Conservation (phyloP, 2,113 vertebrate species). For the Macquaria ambigua region DNA sequence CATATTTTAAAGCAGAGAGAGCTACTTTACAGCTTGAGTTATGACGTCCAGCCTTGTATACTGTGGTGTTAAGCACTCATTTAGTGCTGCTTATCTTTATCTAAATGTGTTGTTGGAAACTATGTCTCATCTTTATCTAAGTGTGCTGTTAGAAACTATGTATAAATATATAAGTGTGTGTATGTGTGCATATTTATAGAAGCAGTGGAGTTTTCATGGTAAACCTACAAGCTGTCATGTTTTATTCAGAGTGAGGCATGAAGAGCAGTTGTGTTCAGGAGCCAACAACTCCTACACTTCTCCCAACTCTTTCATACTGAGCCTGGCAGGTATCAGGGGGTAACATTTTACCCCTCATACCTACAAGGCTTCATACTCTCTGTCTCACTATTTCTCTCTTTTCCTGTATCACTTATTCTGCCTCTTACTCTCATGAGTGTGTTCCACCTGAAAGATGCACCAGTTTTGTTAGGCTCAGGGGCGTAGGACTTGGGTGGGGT, state of each 20-base stretch:
- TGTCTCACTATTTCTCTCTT: constrained; percentile 2
- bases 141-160: not conserved
- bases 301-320: constrained; percentile 17
- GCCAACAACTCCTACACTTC: constrained; percentile 34
- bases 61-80: not conserved
- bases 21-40: not conserved
- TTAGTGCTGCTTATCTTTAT: not conserved
- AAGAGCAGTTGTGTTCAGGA: constrained; percentile 15
- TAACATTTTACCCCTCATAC: not conserved
- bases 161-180: not conserved
- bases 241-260: constrained; percentile 49
- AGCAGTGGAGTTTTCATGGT: constrained; percentile 19
- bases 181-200: constrained; percentile 1
- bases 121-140: not conserved
- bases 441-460: not conserved
- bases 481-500: no score
- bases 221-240: constrained; percentile 45
- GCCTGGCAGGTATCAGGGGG: constrained; percentile 3
- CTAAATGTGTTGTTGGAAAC: constrained; percentile 1
- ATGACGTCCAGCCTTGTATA: not conserved
- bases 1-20: constrained; percentile 15
- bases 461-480: not conserved
- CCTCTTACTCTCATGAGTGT: constrained; percentile 2
- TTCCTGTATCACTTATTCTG: not conserved
- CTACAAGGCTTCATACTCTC: not conserved